Evolutionary conservation across 1,140 invertebrate genomes (phyloP).

Genomic region (Stenopsyche tienmushanensis): DNA sequence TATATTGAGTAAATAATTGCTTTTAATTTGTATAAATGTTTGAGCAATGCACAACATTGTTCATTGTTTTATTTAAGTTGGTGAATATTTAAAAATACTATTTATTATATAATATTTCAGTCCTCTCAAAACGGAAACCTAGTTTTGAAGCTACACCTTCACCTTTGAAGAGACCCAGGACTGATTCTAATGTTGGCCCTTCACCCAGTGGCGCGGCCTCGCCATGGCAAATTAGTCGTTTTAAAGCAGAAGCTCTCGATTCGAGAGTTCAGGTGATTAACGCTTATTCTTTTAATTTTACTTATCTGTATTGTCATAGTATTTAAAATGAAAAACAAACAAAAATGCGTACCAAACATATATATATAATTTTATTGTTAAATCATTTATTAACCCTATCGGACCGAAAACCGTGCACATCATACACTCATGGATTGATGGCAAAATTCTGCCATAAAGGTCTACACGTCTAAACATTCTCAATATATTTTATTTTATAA

Average conservation of each 20-base stretch:
- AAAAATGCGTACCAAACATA: no score
- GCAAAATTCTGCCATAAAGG: no score
- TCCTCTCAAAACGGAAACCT: constrained; percentile 27
- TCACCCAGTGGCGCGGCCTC: constrained; percentile 49
- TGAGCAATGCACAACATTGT: no score
- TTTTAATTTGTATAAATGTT: no score
- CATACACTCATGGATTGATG: no score
- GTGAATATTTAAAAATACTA: constrained; percentile 1
- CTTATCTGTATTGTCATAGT: not conserved
- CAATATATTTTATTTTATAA: no score
- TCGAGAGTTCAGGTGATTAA: constrained; percentile 57
- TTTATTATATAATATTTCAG: constrained; percentile 18
- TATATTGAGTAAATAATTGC: no score
- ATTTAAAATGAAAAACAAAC: not conserved
- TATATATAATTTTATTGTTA: not conserved
- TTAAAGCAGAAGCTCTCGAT: constrained; percentile 64
- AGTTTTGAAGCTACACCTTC: constrained; percentile 18
- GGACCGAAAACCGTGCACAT: not conserved
- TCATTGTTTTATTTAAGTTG: no score
- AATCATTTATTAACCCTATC: not conserved
- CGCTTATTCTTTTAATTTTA: not conserved
- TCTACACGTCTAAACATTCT: no score
- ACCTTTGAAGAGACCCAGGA: constrained; percentile 25
- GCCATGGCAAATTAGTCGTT: constrained; percentile 60
- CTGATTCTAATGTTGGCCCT: constrained; percentile 27